phyloP scores from a whole-genome alignment of 2,113 vertebrate species.

The Ictidomys tridecemlineatus region DNA sequence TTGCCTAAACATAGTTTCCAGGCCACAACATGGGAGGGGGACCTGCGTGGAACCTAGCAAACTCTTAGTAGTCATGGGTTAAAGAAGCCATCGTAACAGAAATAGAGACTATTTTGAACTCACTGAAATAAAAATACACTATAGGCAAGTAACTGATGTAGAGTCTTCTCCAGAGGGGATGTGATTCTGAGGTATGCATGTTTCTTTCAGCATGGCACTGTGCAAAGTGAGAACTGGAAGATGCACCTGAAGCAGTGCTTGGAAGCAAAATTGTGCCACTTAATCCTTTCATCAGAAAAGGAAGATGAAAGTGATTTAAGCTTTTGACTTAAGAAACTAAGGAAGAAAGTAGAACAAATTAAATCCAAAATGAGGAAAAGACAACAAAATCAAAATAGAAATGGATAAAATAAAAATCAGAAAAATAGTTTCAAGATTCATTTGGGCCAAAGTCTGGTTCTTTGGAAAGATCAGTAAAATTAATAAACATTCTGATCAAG shows the following conservation, averaged over 20 bases:
- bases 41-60: neutral
- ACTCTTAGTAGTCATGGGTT: neutral
- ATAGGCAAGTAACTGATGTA: neutral
- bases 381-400: neutral
- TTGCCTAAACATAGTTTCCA: neutral
- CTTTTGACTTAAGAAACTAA: neutral
- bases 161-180: neutral
- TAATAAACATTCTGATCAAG: neutral
- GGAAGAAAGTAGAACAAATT: neutral
- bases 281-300: neutral
- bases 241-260: neutral
- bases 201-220: neutral
- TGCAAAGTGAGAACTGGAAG: neutral
- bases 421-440: neutral
- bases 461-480: neutral
- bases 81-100: neutral
- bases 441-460: neutral
- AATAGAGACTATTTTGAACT: neutral
- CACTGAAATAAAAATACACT: neutral
- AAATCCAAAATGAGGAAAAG: neutral
- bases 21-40: no score
- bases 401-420: neutral
- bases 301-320: neutral
- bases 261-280: neutral
- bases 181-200: neutral